Base-by-base conservation (phyloP, 1,140 invertebrate genomes). In the Cotesia vestalis region DNA sequence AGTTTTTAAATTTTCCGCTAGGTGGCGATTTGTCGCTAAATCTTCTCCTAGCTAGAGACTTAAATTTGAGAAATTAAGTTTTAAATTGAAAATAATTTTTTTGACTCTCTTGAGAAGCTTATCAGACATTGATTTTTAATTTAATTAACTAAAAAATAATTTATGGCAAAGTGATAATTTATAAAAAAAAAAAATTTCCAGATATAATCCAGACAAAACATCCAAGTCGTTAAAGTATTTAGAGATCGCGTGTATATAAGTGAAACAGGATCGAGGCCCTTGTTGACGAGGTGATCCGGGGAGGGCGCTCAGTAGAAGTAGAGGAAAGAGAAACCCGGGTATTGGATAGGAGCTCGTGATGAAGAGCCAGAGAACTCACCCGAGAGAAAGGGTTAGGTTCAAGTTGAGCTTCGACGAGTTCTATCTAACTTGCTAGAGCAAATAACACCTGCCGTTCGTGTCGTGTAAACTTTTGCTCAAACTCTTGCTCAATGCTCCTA, bases 361-460 rank as follows among this genome's bases (percentile, higher is more conserved):
- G 27, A 14, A 40, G n/a, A 27, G 63, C 14, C 2, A 52, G 40
- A 52, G 40, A 17, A 52, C 12, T 14, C 6, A 57, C 36, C 9
- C 4, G 36, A 35, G 12, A 35, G 52, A 52, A 61, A 52, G 46
- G 69, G 46, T 63, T 71, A 27, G 69, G 46, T 63, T 71, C 27
- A 51, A 71, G 46, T 46, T 53, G 69, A n/a, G 60, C 20, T 53
- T 55, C 63, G 64, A 72, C 71, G 71, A 72, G 71, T 67, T 72
- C 71, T 72, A 72, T 72, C 64, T 72, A 72, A 72, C 71, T 72
- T 72, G 71, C 64, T 72, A 61, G 71, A 72, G 64, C 71, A 72
- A 72, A 72, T 72, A 72, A 72, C 71, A 72, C 71, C 71, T 72
- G 71, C 71, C 71, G 71, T 72, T 72, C 71, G 71, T 66, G 71